phyloP scores from a whole-genome alignment of 2,888 invertebrate genomes.

The Papilio elwesi region DNA sequence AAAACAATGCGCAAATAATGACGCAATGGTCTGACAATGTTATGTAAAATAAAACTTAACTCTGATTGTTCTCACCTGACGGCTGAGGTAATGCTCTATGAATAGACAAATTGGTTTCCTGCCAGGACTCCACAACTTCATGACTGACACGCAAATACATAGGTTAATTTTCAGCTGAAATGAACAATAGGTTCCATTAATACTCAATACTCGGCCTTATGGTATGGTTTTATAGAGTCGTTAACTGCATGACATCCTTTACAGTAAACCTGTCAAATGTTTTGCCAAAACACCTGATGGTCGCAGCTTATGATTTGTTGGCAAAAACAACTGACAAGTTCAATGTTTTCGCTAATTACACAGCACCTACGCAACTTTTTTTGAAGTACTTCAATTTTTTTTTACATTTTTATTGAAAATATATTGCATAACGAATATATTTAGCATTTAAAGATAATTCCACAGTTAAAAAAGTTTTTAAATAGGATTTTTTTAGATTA shows the following conservation, averaged over 20 bases:
- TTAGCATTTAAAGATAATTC: not conserved
- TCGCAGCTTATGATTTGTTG: slow-evolving; percentile 51
- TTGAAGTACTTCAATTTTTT: slow-evolving; percentile 6
- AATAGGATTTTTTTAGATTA: no score
- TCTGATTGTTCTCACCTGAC: slow-evolving; percentile 33
- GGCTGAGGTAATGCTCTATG: slow-evolving; percentile 24
- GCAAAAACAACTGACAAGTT: slow-evolving; percentile 64
- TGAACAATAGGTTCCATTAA: slow-evolving; percentile 15
- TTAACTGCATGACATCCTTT: not conserved
- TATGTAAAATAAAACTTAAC: not conserved
- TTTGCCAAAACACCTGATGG: slow-evolving; percentile 48
- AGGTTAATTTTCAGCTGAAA: not conserved
- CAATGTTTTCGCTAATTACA: slow-evolving; percentile 72
- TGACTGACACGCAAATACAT: slow-evolving; percentile 35
- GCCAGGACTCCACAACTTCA: slow-evolving; percentile 24
- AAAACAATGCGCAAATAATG: not conserved
- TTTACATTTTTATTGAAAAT: slow-evolving; percentile 20
- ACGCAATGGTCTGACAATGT: slow-evolving; percentile 19
- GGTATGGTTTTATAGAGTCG: not conserved
- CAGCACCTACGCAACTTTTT: slow-evolving; percentile 20
- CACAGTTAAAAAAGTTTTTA: no score
- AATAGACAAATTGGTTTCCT: slow-evolving; percentile 28
- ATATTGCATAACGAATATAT: not conserved
- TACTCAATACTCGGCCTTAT: slow-evolving; percentile 2
- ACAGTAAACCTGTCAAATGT: slow-evolving; percentile 18